Evolutionary conservation across 2,888 invertebrate species (phyloP).

Genomic region (Micoletzkya japonica): DNA sequence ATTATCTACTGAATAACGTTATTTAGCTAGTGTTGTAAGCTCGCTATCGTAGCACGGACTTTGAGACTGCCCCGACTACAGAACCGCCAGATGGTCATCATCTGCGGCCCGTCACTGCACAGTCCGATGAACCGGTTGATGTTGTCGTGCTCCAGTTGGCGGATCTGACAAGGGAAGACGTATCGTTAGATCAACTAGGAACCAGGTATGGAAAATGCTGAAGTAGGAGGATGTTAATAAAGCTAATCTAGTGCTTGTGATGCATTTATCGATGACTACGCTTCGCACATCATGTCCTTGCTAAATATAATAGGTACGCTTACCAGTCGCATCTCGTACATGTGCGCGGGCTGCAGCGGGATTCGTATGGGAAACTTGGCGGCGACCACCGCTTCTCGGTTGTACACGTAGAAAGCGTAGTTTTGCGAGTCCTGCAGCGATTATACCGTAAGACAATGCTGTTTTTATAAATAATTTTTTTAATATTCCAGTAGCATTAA

Average conservation of each 20-base stretch:
- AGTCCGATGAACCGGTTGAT: slow-evolving; percentile 57
- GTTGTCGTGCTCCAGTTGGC: slow-evolving; percentile 45
- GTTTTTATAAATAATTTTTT: not conserved
- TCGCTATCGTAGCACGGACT: too few species aligned
- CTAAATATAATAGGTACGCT: too few species aligned
- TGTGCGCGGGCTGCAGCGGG: not conserved
- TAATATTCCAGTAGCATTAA: too few species aligned
- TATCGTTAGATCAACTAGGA: too few species aligned
- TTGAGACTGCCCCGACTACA: slow-evolving; percentile 35
- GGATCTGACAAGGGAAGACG: slow-evolving; percentile 2
- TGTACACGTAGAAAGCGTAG: slow-evolving; percentile 29
- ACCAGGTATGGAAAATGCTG: too few species aligned
- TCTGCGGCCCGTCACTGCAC: slow-evolving; percentile 47
- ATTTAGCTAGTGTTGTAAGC: too few species aligned
- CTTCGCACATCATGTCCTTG: too few species aligned
- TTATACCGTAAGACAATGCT: not conserved
- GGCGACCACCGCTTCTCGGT: slow-evolving; percentile 24
- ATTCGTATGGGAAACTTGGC: slow-evolving; percentile 18
- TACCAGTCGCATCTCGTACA: slow-evolving; percentile 28
- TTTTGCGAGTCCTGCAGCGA: slow-evolving; percentile 15
- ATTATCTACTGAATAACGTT: too few species aligned
- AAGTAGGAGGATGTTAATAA: too few species aligned
- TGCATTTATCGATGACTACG: too few species aligned
- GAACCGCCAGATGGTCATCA: slow-evolving; percentile 54
- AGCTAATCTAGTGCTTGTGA: too few species aligned